Evolutionary conservation across 2,797 vertebrate species (phyloP), one percentile per base, ranked within the genome.

Genomic region (Danio tinwini): DNA sequence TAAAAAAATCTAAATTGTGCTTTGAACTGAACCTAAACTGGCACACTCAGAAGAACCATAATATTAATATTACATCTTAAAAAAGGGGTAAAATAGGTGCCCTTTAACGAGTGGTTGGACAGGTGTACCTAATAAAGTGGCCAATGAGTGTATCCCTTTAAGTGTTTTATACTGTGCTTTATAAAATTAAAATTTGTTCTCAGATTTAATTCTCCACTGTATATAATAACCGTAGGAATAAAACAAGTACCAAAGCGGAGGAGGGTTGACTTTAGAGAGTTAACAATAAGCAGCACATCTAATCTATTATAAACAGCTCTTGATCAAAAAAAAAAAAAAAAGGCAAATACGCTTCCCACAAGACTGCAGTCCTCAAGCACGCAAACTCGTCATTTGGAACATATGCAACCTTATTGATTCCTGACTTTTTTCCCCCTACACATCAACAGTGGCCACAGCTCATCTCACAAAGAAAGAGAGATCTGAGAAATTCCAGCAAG

Each of bases 301-400:
- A 79, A 90, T 90, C 89, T 85, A 86, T 91, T 88, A 74, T 74
- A 81, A 81, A 88, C 37, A 65, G 80, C 71, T 87, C 91, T 90
- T 91, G 89, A 91, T 93, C 86, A 85, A 81, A 61, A 59, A 81
- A 85, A 29, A 29, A 29, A n/a, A n/a, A n/a, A n/a, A n/a, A n/a
- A 29, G 29, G 85, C 75, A 84, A 82, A 81, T 83, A 74, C 74
- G 81, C 75, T 80, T 85, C 84, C 79, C 83, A 74, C 85, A 80
- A 81, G 81, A 76, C 45, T 63, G 78, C 81, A 67, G 73, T 61
- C 81, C 86, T 80, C 64, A 65, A 71, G 85, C 89, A 92, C 63
- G 88, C 88, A 78, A 91, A 86, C 69, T 29, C 80, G 77, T 81
- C 64, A 87, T 90, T 88, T 74, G 85, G 58, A 88, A 84, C 81